These are phyloP conservation scores for Unio pictorum DNA, from an alignment of 2,888 invertebrate species.

Conservation along the genomic window DNA sequence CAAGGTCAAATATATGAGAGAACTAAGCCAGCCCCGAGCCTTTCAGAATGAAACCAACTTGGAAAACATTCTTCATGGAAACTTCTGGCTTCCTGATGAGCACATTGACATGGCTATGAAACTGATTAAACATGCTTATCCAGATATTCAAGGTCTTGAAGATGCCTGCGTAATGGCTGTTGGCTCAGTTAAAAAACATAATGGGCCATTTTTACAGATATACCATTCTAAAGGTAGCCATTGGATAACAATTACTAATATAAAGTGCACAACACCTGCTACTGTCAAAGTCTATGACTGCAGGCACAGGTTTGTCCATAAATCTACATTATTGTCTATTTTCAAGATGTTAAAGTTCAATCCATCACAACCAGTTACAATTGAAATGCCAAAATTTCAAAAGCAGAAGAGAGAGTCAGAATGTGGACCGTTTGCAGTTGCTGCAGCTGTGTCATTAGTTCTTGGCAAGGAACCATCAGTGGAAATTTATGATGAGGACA, in stretches of 20 bases:
- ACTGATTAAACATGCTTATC: conserved; percentile 18
- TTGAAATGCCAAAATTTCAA: conserved; percentile 34
- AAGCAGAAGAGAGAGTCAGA: conserved; percentile 29
- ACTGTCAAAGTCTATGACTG: conserved; percentile 34
- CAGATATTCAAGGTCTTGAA: conserved; percentile 27
- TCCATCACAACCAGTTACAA: conserved; percentile 4
- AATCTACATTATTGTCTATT: conserved; percentile 10
- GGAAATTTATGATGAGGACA: conserved; percentile 17
- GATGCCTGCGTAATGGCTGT: conserved; percentile 25
- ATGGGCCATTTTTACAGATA: conserved; percentile 30
- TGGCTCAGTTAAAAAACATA: conserved; percentile 7
- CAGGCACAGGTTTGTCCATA: conserved; percentile 16
- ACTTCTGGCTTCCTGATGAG: conserved; percentile 27
- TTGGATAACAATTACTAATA: conserved; percentile 34
- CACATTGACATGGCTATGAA: conserved; percentile 27
- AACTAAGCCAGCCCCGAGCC: too few species aligned
- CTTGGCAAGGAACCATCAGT: conserved; percentile 31
- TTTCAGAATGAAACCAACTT: too few species aligned
- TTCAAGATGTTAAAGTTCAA: conserved; percentile 7
- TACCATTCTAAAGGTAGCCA: conserved; percentile 29
- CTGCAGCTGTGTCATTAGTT: conserved; percentile 28
- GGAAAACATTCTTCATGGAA: conserved; percentile 6
- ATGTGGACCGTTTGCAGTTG: conserved; percentile 40
- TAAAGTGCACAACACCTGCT: conserved; percentile 14
- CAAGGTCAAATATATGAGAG: too few species aligned